Base-by-base conservation (phyloP, 64 coral and sea anemone genomes). In the Porites australiensis region DNA sequence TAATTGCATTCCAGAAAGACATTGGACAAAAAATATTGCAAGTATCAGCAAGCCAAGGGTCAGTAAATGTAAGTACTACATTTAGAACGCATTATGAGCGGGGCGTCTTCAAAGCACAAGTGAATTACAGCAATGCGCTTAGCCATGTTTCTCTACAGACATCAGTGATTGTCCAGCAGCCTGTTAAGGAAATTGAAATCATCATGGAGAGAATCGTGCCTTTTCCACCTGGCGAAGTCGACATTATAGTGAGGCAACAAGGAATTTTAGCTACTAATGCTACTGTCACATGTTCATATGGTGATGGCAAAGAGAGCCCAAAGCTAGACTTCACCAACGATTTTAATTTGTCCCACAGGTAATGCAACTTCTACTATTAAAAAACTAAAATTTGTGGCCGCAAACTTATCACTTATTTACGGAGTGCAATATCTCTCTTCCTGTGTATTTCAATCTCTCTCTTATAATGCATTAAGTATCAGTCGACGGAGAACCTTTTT, bases 311-410 rank as follows among this genome's bases (percentile, higher is more conserved):
- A 21, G n/a, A 61, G 4, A 65, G 4, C 4, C 3, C 65, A 68
- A 68, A 0, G 8, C 3, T 50, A 63, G 19, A 52, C 5, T 84
- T 84, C 18, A 68, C 61, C 22, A 23, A 43, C 4, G 62, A 22
- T 49, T 21, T 48, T 68, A 5, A 49, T 13, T 13, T 15, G 20
- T 84, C 81, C 20, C 81, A 84, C 62, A 84, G 81, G 81, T 84
- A 50, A 0, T 49, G 3, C 27, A 37, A 37, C 54, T 57, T 57
- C 12, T 9, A 57, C 54, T 9, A 57, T 57, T 57, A 57, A 37
- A 37, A 37, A 37, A 37, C 27, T 37, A 37, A 37, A 0, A 37
- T 37, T 37, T 37, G 27, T 37, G 27, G 27, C 27, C 27, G 27
- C 27, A 37, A 37, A 37, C 27, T 37, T 37, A 37, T 37, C 27